Evolutionary conservation across 2,113 vertebrate species (phyloP).

Genomic region (Calyptomena viridis): DNA sequence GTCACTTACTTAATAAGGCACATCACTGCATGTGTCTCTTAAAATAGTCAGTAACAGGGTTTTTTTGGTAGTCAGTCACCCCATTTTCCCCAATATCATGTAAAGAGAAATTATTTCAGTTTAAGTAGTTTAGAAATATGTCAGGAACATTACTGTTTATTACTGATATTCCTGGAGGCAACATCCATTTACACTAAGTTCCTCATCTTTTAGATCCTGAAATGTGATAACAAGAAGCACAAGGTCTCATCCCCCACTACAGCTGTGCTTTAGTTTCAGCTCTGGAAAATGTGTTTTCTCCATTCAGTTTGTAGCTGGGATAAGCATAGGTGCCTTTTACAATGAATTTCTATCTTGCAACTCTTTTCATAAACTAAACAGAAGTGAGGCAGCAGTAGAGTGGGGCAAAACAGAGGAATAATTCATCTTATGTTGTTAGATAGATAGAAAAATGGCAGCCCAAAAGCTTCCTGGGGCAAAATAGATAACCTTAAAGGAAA

Average conservation of each 20-base stretch:
- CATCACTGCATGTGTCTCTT: background rate
- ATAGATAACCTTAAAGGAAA: slow-evolving; percentile 4
- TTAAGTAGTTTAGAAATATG: background rate
- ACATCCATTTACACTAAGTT: background rate
- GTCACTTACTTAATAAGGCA: background rate
- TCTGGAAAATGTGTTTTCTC: background rate
- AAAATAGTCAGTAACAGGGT: background rate
- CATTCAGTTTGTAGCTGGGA: background rate
- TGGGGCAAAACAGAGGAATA: background rate
- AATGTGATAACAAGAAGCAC: background rate
- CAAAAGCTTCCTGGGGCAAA: slow-evolving; percentile 27
- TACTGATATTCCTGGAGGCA: background rate
- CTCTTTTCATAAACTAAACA: background rate
- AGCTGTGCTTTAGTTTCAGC: background rate
- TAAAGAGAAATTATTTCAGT: background rate
- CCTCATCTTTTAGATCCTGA: background rate
- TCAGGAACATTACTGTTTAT: background rate
- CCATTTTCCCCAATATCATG: background rate
- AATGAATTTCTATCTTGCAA: background rate
- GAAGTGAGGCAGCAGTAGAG: background rate
- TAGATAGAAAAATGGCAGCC: slow-evolving; percentile 7
- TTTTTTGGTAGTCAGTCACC: background rate
- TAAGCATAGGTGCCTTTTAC: background rate
- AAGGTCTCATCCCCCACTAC: background rate
- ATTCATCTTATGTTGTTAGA: slow-evolving; percentile 13